Percentiles rank a stretch among this genome's conserved stretches.
Conservation (phyloP, 2,888 invertebrate genomes). For the Megalurothrips usitatus region DNA sequence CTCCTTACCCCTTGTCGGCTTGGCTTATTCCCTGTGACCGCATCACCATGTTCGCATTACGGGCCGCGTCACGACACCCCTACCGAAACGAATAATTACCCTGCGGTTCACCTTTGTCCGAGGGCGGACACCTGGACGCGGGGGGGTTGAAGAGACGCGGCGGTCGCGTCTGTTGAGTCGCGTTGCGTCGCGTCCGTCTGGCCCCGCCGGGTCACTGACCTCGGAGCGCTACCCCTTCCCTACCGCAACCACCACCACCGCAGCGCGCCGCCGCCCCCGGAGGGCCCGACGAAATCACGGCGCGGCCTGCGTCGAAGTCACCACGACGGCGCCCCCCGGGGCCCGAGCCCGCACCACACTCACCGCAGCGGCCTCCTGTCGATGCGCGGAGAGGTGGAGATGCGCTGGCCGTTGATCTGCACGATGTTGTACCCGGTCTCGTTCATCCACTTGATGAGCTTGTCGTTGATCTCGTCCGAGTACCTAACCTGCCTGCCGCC, state of each 20-base stretch:
- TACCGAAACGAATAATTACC: no score
- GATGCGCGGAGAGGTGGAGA: background rate
- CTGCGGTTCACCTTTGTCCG: no score
- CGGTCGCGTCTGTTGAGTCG: no score
- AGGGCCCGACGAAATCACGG: background rate
- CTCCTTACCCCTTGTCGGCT: no score
- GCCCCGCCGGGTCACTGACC: no score
- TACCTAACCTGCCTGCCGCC: background rate
- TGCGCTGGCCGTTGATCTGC: constrained; percentile 16
- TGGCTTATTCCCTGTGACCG: no score
- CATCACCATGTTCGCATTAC: no score
- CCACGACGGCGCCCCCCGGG: background rate
- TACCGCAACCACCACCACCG: background rate
- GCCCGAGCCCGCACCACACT: background rate
- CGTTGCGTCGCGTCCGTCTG: no score
- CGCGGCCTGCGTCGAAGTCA: background rate
- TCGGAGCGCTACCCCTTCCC: no score
- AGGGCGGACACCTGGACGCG: no score
- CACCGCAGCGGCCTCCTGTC: background rate
- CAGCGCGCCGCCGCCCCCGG: background rate
- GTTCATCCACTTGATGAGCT: constrained; percentile 24
- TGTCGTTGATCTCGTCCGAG: constrained; percentile 24
- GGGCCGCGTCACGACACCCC: no score
- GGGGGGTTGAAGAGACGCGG: no score
- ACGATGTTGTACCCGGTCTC: constrained; percentile 7